Base-by-base conservation (phyloP, 2,113 vertebrate species). In the Podarcis muralis region DNA sequence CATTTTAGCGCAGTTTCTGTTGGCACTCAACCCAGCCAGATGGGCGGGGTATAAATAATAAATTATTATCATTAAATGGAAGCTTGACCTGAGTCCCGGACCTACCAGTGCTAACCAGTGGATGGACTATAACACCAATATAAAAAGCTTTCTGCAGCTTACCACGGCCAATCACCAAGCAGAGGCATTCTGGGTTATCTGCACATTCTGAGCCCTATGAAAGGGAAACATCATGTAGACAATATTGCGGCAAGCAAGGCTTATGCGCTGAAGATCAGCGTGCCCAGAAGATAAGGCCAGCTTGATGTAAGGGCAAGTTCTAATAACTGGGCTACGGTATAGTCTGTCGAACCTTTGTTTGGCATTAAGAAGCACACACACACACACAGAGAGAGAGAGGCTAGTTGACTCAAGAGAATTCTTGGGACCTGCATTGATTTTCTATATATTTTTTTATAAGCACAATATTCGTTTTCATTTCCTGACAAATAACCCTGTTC, bases 381-480 rank as follows among this genome's bases (percentile, higher is more conserved):
- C 5, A 18, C 15, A 12, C 7, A 11, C 27, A 59, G n/a, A 57
- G 48, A 59, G 66, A 30, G 68, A 48, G 59, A 87, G 88, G 83
- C 94, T 86, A 91, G 30, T 89, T 90, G 87, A 91, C 88, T 93
- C 80, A 68, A 22, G 6, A 53, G 78, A 90, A 88, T 86, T 96
- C 92, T 93, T 92, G 94, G 79, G 7, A 37, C 85, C 87, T 3
- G 0, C 79, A 95, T 96, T 95, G 91, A 91, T 95, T 85, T 93
- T 95, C 95, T 88, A 93, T 87, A 92, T 74, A 89, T 80, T 0
- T 87, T 92, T 90, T 96, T 95, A 96, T 94, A 93, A 95, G 95
- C 87, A 89, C 88, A 94, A 93, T 92, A 95, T 93, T 95, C 91
- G 93, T 89, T 93, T 95, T 95, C 92, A 94, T 95, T 95, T 95